A percentile compares a stretch with the other conserved stretches of the same genome.
Conservation (phyloP, 2,113 vertebrate species). For the Dryoscopus gambensis region DNA sequence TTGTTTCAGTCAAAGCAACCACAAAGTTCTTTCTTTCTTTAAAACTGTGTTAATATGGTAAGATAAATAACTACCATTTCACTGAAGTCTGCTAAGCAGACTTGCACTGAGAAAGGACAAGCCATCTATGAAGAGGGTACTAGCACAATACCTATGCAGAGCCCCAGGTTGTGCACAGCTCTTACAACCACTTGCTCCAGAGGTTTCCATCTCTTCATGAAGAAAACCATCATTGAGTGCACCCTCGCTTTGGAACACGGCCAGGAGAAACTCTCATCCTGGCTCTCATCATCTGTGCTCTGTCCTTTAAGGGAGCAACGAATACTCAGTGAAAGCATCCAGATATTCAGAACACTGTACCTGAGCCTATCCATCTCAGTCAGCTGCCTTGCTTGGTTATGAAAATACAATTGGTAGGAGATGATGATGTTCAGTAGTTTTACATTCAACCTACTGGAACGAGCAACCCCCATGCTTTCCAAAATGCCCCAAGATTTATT, state of each 20-base stretch:
- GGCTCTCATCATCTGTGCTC: neutral
- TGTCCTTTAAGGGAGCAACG: neutral
- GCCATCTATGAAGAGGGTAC: neutral
- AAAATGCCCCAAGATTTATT: conserved; percentile 59
- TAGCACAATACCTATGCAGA: neutral
- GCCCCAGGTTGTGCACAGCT: neutral
- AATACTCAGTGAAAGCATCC: neutral
- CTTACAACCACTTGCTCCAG: neutral
- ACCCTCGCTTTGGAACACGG: neutral
- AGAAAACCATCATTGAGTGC: neutral
- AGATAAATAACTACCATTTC: neutral
- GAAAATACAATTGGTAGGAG: neutral
- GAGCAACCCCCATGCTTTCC: neutral
- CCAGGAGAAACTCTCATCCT: neutral
- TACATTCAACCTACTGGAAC: conserved; percentile 4
- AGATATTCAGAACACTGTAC: neutral
- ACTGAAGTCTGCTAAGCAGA: neutral
- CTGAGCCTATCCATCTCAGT: neutral
- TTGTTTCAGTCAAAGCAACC: neutral
- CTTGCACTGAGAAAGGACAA: neutral
- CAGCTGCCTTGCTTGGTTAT: neutral
- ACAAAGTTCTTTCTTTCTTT: neutral
- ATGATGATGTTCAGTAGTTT: neutral
- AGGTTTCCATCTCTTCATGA: neutral
- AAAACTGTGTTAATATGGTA: neutral